Evolutionary conservation across 2,888 invertebrate genomes (phyloP).

Genomic region (Epinotia ramella): DNA sequence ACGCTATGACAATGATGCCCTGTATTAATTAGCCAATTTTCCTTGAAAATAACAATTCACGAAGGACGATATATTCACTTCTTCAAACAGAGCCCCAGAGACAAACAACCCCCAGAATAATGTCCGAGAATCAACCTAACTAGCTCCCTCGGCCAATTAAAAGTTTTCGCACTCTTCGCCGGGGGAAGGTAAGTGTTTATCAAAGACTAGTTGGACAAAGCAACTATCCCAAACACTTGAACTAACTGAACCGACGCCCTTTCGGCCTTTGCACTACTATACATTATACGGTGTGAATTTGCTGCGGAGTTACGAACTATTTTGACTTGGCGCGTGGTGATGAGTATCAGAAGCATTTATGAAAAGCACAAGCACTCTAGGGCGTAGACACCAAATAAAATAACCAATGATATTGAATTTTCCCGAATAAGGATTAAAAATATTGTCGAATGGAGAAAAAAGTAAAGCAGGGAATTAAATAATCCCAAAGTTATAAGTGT

Average conservation of each 20-base stretch:
- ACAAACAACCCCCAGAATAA: constrained; percentile 1
- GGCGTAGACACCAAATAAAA: too few relatives aligned
- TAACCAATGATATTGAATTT: too few relatives aligned
- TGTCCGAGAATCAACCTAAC: constrained; percentile 17
- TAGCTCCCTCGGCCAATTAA: constrained; percentile 35
- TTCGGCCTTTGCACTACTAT: constrained; percentile 15
- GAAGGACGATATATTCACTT: neutral
- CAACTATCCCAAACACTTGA: constrained; percentile 40
- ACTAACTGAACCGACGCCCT: constrained; percentile 11
- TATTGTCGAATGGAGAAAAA: too few relatives aligned
- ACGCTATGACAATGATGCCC: neutral
- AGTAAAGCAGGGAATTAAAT: too few relatives aligned
- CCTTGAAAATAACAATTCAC: neutral
- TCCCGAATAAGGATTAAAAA: too few relatives aligned
- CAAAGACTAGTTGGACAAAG: constrained; percentile 37
- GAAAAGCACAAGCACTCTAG: too few relatives aligned
- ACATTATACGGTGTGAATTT: neutral
- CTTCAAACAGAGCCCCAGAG: neutral
- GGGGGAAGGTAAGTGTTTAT: constrained; percentile 40
- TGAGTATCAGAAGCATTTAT: neutral
- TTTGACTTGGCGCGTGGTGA: neutral
- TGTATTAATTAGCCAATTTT: too few relatives aligned
- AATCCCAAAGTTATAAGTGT: too few relatives aligned
- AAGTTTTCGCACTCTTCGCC: constrained; percentile 22
- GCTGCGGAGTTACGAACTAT: neutral